Conservation (phyloP, 2,797 vertebrate species). For the Acanthiza pusilla region DNA sequence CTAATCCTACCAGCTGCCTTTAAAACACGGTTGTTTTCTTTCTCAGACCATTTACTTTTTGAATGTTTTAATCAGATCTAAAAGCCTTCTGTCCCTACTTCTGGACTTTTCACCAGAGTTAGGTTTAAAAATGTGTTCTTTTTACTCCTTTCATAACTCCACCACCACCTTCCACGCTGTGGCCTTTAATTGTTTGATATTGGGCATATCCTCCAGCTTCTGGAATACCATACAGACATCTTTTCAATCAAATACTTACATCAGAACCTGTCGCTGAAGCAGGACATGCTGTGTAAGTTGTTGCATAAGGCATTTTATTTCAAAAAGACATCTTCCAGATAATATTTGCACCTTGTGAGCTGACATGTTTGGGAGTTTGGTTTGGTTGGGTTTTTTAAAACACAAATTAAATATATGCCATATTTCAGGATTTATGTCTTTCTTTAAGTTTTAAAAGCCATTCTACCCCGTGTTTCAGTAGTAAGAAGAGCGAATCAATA, state of each 20-base stretch:
- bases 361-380: rapidly evolving
- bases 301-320: background rate
- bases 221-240: background rate
- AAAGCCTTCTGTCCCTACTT: background rate
- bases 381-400: background rate
- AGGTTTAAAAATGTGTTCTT: background rate
- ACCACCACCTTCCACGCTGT: background rate
- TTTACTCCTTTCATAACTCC: background rate
- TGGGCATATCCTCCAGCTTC: background rate
- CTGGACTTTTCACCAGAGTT: background rate
- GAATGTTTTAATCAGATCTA: background rate
- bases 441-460: background rate
- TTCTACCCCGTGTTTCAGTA: background rate
- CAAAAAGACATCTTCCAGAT: background rate
- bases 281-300: background rate
- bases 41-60: background rate
- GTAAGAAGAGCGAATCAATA: background rate
- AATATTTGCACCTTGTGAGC: background rate
- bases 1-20: background rate
- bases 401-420: background rate
- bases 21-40: background rate
- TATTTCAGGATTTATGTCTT: background rate
- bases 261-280: background rate
- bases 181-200: background rate
- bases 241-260: background rate